These are phyloP conservation scores for Melinaea marsaeus DNA, from an alignment of 2,888 invertebrate genomes.

Conservation along the genomic window DNA sequence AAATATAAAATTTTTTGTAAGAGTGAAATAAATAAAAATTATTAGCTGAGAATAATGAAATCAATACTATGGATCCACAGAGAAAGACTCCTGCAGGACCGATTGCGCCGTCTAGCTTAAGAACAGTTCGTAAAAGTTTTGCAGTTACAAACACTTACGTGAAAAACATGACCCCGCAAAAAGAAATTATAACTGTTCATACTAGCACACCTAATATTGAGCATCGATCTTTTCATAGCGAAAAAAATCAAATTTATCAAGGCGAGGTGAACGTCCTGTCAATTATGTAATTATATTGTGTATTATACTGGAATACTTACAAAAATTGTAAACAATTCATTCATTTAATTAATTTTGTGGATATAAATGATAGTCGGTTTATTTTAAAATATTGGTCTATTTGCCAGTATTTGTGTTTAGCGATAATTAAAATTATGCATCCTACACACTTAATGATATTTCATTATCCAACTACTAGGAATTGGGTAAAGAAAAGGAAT, in stretches of 20 bases:
- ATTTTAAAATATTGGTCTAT: too few relatives aligned
- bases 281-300: slow-evolving; percentile 52
- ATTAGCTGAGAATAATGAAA: slow-evolving; percentile 13
- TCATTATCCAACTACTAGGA: too few relatives aligned
- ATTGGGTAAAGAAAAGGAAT: too few relatives aligned
- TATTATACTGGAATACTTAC: too few relatives aligned
- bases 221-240: slow-evolving; percentile 46
- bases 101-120: slow-evolving; percentile 51
- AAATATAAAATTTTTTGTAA: neutral
- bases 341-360: too few relatives aligned
- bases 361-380: too few relatives aligned
- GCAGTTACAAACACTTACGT: slow-evolving; percentile 43
- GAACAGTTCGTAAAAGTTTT: slow-evolving; percentile 52
- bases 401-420: too few relatives aligned
- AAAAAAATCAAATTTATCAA: slow-evolving; percentile 60
- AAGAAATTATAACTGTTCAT: slow-evolving; percentile 60
- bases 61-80: slow-evolving; percentile 53
- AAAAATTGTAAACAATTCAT: neutral
- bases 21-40: neutral
- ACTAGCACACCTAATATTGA: slow-evolving; percentile 60
- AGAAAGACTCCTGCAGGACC: slow-evolving; percentile 56
- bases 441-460: too few relatives aligned
- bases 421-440: too few relatives aligned
- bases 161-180: slow-evolving; percentile 43
- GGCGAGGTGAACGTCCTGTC: slow-evolving; percentile 66